Conservation (phyloP, 2,888 invertebrate genomes). For the Poecilobothrus nobilitatus region DNA sequence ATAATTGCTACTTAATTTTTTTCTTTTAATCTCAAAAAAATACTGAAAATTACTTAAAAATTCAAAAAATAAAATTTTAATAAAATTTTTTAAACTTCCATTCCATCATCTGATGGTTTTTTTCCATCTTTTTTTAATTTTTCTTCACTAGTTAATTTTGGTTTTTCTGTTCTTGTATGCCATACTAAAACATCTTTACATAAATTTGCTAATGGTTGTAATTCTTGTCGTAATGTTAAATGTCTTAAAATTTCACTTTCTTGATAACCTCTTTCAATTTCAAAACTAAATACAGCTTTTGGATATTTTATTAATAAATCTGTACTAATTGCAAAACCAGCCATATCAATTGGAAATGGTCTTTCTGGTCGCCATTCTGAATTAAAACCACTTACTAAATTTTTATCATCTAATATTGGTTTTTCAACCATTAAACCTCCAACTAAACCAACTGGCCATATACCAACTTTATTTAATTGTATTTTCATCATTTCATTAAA, state of each 20-base stretch:
- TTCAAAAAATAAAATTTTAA: too few species aligned
- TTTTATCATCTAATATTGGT: constrained; percentile 63
- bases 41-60: too few species aligned
- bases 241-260: constrained; percentile 76
- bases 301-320: constrained; percentile 62
- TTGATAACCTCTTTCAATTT: constrained; percentile 80
- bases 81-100: constrained; percentile 47
- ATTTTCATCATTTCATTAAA: constrained; percentile 85
- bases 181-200: constrained; percentile 96
- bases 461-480: constrained; percentile 62
- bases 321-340: constrained; percentile 84
- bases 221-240: constrained; percentile 59
- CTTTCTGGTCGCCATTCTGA: constrained; percentile 84
- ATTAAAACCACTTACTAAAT: constrained; percentile 50
- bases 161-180: constrained; percentile 94
- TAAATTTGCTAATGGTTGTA: constrained; percentile 85
- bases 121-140: constrained; percentile 47
- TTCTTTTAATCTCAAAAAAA: too few species aligned
- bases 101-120: constrained; percentile 48
- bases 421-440: constrained; percentile 90
- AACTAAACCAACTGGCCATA: constrained; percentile 94
- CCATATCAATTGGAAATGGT: constrained; percentile 96
- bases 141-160: constrained; percentile 64
- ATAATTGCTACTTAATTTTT: too few species aligned
- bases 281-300: constrained; percentile 70